phyloP scores from a whole-genome alignment of 2,888 invertebrate genomes.

The Erynnis tages region DNA sequence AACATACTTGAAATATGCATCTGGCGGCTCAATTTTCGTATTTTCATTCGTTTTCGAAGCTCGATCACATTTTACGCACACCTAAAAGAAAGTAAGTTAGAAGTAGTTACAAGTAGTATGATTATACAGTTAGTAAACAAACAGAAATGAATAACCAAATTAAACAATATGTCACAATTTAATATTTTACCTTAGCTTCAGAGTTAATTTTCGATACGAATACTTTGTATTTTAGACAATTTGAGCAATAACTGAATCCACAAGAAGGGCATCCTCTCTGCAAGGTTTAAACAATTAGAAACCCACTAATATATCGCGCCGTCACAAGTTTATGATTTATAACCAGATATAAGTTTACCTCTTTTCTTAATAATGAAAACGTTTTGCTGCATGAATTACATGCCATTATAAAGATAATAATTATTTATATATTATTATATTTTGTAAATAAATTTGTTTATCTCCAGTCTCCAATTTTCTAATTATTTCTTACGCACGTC shows the following conservation, averaged over 20 bases:
- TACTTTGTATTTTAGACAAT: constrained; percentile 88
- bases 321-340: no score
- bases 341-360: constrained; percentile 76
- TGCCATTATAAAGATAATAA: no score
- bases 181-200: constrained; percentile 84
- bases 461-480: no score
- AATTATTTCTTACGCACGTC: no score
- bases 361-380: constrained; percentile 87
- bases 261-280: constrained; percentile 92
- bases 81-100: no score
- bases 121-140: no score
- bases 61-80: constrained; percentile 63
- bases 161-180: constrained; percentile 45
- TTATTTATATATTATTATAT: no score
- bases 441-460: no score
- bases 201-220: constrained; percentile 83
- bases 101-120: no score
- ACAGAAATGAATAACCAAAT: constrained; percentile 32
- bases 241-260: constrained; percentile 91
- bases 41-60: constrained; percentile 37
- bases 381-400: constrained; percentile 87
- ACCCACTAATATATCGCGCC: no score
- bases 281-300: no score
- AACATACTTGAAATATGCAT: constrained; percentile 79
- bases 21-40: constrained; percentile 65